phyloP scores from a whole-genome alignment of 2,113 vertebrate genomes.

The Dasypus novemcinctus region DNA sequence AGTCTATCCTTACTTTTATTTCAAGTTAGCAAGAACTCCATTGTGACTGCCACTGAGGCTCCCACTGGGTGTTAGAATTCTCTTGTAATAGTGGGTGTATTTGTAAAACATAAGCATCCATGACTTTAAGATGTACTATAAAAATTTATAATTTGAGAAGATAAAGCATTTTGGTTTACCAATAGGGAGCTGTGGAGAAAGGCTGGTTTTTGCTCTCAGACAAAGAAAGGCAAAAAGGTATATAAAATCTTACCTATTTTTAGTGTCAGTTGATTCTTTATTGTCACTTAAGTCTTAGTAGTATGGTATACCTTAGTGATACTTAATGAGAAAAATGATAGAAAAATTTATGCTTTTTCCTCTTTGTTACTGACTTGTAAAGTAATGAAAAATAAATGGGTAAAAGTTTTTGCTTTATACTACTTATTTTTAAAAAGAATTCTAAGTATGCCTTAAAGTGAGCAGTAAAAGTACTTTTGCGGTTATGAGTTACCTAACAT shows the following conservation, averaged over 20 bases:
- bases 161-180: conserved; percentile 34
- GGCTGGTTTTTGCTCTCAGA: conserved; percentile 70
- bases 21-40: neutral
- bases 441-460: conserved; percentile 13
- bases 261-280: conserved; percentile 54
- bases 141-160: conserved; percentile 45
- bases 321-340: conserved; percentile 65
- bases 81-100: neutral
- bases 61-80: neutral
- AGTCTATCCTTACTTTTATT: neutral
- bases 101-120: neutral
- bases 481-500: neutral
- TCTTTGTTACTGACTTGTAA: conserved; percentile 38
- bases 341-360: conserved; percentile 32
- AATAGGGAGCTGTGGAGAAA: conserved; percentile 59
- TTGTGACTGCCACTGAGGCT: neutral
- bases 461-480: conserved; percentile 4
- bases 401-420: neutral
- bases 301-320: conserved; percentile 9
- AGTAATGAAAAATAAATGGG: neutral
- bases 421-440: neutral
- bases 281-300: conserved; percentile 57
- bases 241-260: conserved; percentile 36
- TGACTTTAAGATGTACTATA: conserved; percentile 34
- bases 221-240: conserved; percentile 44